These are phyloP conservation scores for Leptothorax acervorum DNA, from an alignment of 2,888 invertebrate species.

Conservation along the genomic window DNA sequence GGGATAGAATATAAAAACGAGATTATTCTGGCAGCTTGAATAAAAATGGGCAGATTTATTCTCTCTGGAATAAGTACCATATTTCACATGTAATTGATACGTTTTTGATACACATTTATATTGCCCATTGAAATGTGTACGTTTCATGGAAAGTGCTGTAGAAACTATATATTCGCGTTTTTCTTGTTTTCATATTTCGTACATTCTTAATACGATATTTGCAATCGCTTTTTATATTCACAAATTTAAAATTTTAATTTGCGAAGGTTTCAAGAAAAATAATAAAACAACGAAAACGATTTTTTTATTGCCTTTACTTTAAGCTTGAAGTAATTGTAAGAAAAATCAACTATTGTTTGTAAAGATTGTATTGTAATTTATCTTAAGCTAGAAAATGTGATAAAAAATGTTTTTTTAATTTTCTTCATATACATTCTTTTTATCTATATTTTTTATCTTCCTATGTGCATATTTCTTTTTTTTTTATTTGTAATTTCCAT, in stretches of 20 bases:
- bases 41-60: slow-evolving; percentile 19
- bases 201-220: neutral
- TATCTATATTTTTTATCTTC: neutral
- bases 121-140: neutral
- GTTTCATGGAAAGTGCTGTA: neutral
- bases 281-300: neutral
- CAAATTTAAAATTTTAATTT: neutral
- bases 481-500: neutral
- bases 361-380: neutral
- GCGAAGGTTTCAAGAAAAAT: neutral
- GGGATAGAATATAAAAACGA: neutral
- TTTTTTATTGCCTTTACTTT: neutral
- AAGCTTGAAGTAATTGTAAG: neutral
- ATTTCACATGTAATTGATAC: neutral
- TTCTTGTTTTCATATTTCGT: neutral
- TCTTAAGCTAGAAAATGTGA: neutral
- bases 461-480: neutral
- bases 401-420: neutral
- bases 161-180: neutral
- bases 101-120: neutral
- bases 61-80: neutral
- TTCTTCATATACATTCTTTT: neutral
- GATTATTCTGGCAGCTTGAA: slow-evolving; percentile 7
- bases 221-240: neutral
- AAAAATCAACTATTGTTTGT: neutral